Conservation (phyloP, 2,888 invertebrate genomes). For the Eristalinus sepulchralis region DNA sequence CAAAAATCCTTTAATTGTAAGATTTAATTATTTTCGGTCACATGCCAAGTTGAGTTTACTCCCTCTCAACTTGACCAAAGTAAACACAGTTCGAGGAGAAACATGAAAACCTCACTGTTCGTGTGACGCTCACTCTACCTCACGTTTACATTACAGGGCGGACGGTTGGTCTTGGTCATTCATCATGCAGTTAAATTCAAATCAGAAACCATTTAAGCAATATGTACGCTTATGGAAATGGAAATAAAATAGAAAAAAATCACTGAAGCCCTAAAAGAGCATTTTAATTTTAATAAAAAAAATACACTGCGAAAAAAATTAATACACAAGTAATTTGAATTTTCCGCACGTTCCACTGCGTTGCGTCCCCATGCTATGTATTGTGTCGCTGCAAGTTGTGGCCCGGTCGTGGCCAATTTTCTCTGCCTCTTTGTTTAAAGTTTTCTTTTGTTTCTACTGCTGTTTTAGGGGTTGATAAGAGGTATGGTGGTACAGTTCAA, state of each 20-base stretch:
- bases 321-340: conserved; percentile 70
- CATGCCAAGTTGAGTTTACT: conserved; percentile 49
- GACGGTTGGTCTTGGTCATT: conserved; percentile 71
- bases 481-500: conserved; percentile 17
- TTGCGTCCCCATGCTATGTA: conserved; percentile 9
- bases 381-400: conserved; percentile 38
- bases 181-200: conserved; percentile 75
- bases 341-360: conserved; percentile 68
- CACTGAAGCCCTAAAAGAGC: conserved; percentile 55
- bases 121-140: conserved; percentile 25
- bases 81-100: conserved; percentile 48
- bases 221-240: conserved; percentile 66
- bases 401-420: conserved; percentile 61
- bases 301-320: conserved; percentile 62
- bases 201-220: conserved; percentile 74
- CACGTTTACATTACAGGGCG: conserved; percentile 33
- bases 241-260: conserved; percentile 60
- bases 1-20: conserved; percentile 67
- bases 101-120: conserved; percentile 45
- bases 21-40: conserved; percentile 69
- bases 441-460: conserved; percentile 64
- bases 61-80: neutral
- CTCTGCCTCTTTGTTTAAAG: conserved; percentile 62
- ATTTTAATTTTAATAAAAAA: conserved; percentile 70
- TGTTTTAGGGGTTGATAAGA: conserved; percentile 7